These are phyloP conservation scores for Lasioglossum morio DNA, from an alignment of 2,888 invertebrate species.

Conservation along the genomic window DNA sequence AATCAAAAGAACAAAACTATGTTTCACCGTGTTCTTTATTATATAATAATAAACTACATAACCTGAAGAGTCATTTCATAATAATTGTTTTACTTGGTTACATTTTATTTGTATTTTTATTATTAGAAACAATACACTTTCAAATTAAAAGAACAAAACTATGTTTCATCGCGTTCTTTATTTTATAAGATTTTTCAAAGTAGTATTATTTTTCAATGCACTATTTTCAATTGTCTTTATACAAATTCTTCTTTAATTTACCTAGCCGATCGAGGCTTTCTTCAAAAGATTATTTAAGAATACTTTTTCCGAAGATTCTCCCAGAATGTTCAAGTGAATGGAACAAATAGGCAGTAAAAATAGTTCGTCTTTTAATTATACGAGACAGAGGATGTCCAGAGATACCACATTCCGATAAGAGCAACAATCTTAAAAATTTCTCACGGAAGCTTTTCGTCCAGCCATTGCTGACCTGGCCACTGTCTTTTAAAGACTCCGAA, in stretches of 20 bases:
- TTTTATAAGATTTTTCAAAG: too few relatives aligned
- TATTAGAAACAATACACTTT: too few relatives aligned
- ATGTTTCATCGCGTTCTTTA: too few relatives aligned
- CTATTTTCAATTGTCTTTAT: too few relatives aligned
- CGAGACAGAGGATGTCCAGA: not conserved
- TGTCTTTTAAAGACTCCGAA: conserved; percentile 3
- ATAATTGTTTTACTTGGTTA: not conserved
- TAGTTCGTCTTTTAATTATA: not conserved
- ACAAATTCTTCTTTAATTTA: not conserved
- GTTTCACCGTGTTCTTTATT: too few relatives aligned
- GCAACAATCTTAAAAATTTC: conserved; percentile 6
- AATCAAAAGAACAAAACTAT: too few relatives aligned
- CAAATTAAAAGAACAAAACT: too few relatives aligned
- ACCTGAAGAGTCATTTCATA: not conserved
- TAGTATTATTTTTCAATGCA: too few relatives aligned
- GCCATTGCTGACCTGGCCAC: not conserved
- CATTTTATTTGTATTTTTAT: not conserved
- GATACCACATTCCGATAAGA: not conserved
- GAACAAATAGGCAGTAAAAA: not conserved
- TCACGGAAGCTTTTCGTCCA: conserved; percentile 4
- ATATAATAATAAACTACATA: too few relatives aligned
- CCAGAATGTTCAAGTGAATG: not conserved
- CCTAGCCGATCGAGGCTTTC: not conserved
- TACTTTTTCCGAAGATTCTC: not conserved
- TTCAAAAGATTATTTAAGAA: not conserved